phyloP scores from a whole-genome alignment of 2,888 invertebrate genomes.

The Sarcophaga subvicina region DNA sequence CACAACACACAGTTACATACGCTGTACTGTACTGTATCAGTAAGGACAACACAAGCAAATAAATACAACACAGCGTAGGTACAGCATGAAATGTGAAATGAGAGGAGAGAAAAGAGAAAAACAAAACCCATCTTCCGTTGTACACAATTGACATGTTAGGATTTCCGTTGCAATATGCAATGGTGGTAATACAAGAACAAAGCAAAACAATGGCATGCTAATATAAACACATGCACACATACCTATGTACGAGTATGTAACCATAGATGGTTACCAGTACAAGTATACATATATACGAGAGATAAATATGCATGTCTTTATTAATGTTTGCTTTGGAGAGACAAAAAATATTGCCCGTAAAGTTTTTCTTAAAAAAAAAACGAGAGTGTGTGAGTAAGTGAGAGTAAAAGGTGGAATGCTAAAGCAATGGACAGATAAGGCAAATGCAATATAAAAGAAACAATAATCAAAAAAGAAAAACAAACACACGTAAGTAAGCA shows the following conservation, averaged over 20 bases:
- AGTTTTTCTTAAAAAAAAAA: too few relatives aligned
- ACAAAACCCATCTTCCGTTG: slow-evolving; percentile 56
- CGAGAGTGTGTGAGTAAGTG: background rate
- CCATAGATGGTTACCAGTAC: background rate
- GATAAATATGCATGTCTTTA: too few relatives aligned
- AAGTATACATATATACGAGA: too few relatives aligned
- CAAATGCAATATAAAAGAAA: slow-evolving; percentile 22
- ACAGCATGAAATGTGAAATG: background rate
- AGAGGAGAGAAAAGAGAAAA: background rate
- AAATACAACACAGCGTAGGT: background rate
- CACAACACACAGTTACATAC: too few relatives aligned
- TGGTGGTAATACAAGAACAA: slow-evolving; percentile 30
- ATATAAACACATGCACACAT: background rate
- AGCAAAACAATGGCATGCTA: slow-evolving; percentile 6
- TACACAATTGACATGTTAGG: slow-evolving; percentile 66
- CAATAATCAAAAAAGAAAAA: background rate
- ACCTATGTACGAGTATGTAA: background rate
- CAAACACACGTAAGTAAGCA: slow-evolving; percentile 50
- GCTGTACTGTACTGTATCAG: too few relatives aligned
- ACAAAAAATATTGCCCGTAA: too few relatives aligned
- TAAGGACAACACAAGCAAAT: too few relatives aligned
- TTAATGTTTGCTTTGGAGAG: too few relatives aligned
- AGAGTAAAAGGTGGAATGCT: background rate
- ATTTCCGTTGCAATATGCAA: slow-evolving; percentile 66
- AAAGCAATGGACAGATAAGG: too few relatives aligned